Conservation (phyloP, 2,113 vertebrate genomes). For the Sceloporus undulatus region DNA sequence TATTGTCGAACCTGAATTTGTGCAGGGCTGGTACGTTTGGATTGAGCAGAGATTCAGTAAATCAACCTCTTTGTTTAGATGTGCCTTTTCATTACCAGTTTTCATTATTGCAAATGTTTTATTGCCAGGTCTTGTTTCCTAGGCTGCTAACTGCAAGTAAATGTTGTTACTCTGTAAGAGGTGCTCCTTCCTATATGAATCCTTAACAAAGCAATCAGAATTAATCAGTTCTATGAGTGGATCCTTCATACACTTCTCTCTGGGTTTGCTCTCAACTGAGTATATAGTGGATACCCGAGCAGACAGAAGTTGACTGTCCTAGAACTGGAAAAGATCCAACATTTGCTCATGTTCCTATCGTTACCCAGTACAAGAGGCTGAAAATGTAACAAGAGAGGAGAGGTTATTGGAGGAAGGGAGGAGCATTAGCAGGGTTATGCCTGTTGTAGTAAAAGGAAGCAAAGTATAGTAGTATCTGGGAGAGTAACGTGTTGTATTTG, state of each 20-base stretch:
- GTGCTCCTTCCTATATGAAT: background rate
- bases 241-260: background rate
- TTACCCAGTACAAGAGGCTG: background rate
- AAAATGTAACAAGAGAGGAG: too few relatives aligned
- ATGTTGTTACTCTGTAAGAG: background rate
- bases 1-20: background rate
- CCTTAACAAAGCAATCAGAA: background rate
- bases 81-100: background rate
- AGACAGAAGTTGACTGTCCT: background rate
- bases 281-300: background rate
- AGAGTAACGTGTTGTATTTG: too few relatives aligned
- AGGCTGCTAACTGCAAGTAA: background rate
- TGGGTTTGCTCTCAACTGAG: background rate
- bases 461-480: too few relatives aligned
- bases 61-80: background rate
- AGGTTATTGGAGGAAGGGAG: too few relatives aligned
- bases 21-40: background rate
- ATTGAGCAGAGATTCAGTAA: background rate
- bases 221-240: background rate
- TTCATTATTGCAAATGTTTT: background rate
- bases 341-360: background rate
- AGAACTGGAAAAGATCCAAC: background rate
- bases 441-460: too few relatives aligned
- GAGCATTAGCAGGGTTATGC: too few relatives aligned
- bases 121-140: background rate